phyloP scores from a whole-genome alignment of 2,797 vertebrate genomes.

The Ciconia nigra region DNA sequence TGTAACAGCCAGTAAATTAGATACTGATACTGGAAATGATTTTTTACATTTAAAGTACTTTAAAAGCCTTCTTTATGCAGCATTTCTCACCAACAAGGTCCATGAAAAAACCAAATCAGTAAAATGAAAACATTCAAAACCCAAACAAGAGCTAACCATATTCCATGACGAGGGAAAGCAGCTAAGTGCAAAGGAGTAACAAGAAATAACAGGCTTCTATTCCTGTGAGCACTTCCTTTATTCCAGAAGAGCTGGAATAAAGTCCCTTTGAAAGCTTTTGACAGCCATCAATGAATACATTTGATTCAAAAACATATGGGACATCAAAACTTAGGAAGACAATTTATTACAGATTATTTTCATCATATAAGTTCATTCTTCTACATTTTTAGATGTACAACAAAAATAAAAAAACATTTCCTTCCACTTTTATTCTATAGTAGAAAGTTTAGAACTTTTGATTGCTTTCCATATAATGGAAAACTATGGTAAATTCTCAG shows the following conservation, averaged over 20 bases:
- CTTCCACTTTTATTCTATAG: constrained; percentile 43
- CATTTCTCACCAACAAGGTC: not conserved
- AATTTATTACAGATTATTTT: constrained; percentile 13
- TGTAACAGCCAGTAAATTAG: not conserved
- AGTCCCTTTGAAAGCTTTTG: not conserved
- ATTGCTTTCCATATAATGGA: constrained; percentile 75
- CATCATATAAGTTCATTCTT: constrained; percentile 40
- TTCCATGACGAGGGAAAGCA: not conserved
- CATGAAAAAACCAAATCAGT: not conserved
- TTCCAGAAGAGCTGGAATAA: not conserved
- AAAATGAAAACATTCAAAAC: not conserved
- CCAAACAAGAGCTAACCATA: not conserved
- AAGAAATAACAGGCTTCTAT: not conserved
- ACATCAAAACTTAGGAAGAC: not conserved
- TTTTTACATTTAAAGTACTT: not conserved
- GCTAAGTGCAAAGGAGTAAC: not conserved
- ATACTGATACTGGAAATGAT: not conserved
- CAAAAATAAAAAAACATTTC: constrained; percentile 72
- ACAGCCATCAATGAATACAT: not conserved
- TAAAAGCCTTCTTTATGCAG: not conserved
- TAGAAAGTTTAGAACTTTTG: constrained; percentile 66
- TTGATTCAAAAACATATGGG: not conserved
- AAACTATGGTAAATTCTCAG: constrained; percentile 38
- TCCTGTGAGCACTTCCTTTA: not conserved
- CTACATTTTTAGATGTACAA: constrained; percentile 61